These are phyloP conservation scores for Drosophila anceps DNA, from an alignment of 2,888 invertebrate species.

Conservation along the genomic window DNA sequence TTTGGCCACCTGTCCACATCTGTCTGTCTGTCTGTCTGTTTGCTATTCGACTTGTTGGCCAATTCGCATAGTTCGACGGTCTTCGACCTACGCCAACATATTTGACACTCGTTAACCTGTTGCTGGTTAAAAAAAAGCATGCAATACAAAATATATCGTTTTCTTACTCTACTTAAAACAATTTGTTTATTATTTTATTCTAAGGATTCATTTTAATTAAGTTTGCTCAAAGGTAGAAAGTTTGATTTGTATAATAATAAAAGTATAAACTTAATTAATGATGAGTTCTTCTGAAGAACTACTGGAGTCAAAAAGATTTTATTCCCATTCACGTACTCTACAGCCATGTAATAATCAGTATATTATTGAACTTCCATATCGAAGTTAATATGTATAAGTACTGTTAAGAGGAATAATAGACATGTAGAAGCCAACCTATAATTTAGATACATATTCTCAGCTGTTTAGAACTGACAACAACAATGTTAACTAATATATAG, in stretches of 20 bases:
- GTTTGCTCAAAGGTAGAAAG: neutral
- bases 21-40: conserved; percentile 34
- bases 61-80: conserved; percentile 73
- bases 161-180: neutral
- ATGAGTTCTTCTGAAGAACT: no score
- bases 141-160: conserved; percentile 8
- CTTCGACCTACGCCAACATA: conserved; percentile 75
- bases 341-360: neutral
- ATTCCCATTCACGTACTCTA: no score
- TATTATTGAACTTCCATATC: neutral
- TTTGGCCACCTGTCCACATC: conserved; percentile 55
- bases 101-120: conserved; percentile 56
- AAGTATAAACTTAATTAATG: neutral
- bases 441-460: neutral
- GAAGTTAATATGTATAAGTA: neutral
- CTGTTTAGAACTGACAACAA: no score
- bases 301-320: no score
- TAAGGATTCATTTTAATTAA: neutral
- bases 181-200: neutral
- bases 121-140: conserved; percentile 36
- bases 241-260: no score
- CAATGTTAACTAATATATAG: no score
- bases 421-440: no score
- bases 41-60: conserved; percentile 61
- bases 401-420: neutral